These are phyloP conservation scores for Chymomyza caudatula DNA, from an alignment of 2,888 invertebrate species.

Conservation along the genomic window DNA sequence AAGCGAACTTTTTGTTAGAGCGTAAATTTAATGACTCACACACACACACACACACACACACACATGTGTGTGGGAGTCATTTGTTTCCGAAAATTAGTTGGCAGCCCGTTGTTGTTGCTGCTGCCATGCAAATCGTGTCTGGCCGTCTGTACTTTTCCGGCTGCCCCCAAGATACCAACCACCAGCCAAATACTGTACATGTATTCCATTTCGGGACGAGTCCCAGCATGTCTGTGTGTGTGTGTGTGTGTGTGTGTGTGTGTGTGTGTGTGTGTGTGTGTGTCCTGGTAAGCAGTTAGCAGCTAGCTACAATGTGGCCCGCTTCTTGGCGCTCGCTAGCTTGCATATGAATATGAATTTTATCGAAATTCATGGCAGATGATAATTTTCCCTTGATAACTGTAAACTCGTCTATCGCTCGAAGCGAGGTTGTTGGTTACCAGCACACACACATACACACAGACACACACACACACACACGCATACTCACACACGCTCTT, in stretches of 20 bases:
- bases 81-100: slow-evolving; percentile 67
- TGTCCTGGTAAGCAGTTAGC: slow-evolving; percentile 50
- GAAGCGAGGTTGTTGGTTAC: slow-evolving; percentile 71
- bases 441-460: slow-evolving; percentile 7
- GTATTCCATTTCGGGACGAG: slow-evolving; percentile 62
- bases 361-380: slow-evolving; percentile 75
- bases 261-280: slow-evolving; percentile 35
- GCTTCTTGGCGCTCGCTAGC: slow-evolving; percentile 8
- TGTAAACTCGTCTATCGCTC: slow-evolving; percentile 77
- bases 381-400: slow-evolving; percentile 78
- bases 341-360: slow-evolving; percentile 72
- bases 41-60: neutral
- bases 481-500: slow-evolving; percentile 6
- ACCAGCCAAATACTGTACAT: neutral
- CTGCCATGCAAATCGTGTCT: slow-evolving; percentile 47
- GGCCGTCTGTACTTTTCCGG: slow-evolving; percentile 25
- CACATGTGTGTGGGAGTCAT: slow-evolving; percentile 42
- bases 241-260: slow-evolving; percentile 21
- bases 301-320: slow-evolving; percentile 58
- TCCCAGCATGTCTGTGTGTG: slow-evolving; percentile 25
- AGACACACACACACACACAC: slow-evolving; percentile 14
- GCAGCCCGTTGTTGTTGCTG: slow-evolving; percentile 45
- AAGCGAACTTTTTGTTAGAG: neutral
- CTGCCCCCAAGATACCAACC: neutral
- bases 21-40: neutral